Percentiles rank a stretch among this genome's conserved stretches.
Evolutionary conservation across 2,888 invertebrate genomes (phyloP).

Genomic region (Eupeodes luniger): DNA sequence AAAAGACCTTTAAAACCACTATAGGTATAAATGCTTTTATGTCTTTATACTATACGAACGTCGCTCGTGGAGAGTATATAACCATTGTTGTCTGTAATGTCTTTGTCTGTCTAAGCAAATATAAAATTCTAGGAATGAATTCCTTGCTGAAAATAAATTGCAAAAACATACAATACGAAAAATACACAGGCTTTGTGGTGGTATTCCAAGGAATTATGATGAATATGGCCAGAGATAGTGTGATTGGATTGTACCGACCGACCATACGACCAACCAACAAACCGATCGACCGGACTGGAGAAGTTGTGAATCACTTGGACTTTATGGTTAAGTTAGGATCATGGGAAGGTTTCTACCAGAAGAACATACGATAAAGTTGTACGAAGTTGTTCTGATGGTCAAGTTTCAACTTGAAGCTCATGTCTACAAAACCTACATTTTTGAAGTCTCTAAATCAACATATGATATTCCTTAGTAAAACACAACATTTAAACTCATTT

Average conservation of each 20-base stretch:
- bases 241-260: slow-evolving; percentile 34
- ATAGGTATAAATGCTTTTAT: not conserved
- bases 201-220: slow-evolving; percentile 71
- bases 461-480: no score
- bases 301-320: slow-evolving; percentile 5
- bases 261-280: no score
- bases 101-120: slow-evolving; percentile 71
- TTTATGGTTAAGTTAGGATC: slow-evolving; percentile 5
- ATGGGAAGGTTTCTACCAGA: not conserved
- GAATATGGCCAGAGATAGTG: slow-evolving; percentile 59
- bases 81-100: slow-evolving; percentile 56
- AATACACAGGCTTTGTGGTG: not conserved
- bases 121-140: slow-evolving; percentile 70
- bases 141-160: slow-evolving; percentile 69
- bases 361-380: not conserved
- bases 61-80: not conserved
- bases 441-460: no score
- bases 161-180: slow-evolving; percentile 21
- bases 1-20: not conserved
- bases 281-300: not conserved
- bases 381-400: not conserved
- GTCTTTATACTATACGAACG: not conserved
- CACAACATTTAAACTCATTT: no score
- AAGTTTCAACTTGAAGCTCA: no score
- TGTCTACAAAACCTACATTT: no score